Evolutionary conservation across 2,888 invertebrate genomes (phyloP), one percentile per base, ranked within the genome.

Genomic region (Patella ulyssiponensis): DNA sequence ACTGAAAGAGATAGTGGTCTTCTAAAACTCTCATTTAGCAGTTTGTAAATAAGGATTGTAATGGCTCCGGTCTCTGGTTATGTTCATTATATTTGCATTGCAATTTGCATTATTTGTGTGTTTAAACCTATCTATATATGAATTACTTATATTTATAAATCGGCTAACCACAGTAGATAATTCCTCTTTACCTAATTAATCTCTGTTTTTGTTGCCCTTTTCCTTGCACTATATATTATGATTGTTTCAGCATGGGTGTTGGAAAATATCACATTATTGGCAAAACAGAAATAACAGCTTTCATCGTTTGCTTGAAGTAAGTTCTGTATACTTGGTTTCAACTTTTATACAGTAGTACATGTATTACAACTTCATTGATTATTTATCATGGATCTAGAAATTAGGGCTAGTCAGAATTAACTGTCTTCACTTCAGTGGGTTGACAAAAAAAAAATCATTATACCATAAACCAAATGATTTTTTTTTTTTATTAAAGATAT

Each of bases 281-380:
- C 85, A 85, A 77, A 75, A 81, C 70, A 83, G 85, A 80, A 82
- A 86, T 82, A 86, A 84, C 80, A 82, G 84, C 78, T 82, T 87
- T 23, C 84, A 84, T 76, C 84, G 86, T 74, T 80, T 87, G 51
- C 78, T 86, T 70, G 87, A 88, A 87, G 88, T 88, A 88, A 88
- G 88, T 88, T 64, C n/a, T 70, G 72, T 44, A 15, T 74, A 58
- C 71, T 27, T 71, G 17, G 14, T 44, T 44, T 33, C 44, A 23
- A 15, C 71, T n/a, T 69, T 27, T 23, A n/a, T 54, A n/a, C 14
- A 51, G 20, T 54, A n/a, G 20, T 20, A 64, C 44, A 69, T 17
- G n/a, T 75, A 33, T 69, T 33, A 20, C 44, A 44, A 33, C 52
- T 17, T 58, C 52, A 27, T 53, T 44, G 12, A 52, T 44, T n/a